phyloP scores from a whole-genome alignment of 1,140 invertebrate species.

The Maniola jurtina region DNA sequence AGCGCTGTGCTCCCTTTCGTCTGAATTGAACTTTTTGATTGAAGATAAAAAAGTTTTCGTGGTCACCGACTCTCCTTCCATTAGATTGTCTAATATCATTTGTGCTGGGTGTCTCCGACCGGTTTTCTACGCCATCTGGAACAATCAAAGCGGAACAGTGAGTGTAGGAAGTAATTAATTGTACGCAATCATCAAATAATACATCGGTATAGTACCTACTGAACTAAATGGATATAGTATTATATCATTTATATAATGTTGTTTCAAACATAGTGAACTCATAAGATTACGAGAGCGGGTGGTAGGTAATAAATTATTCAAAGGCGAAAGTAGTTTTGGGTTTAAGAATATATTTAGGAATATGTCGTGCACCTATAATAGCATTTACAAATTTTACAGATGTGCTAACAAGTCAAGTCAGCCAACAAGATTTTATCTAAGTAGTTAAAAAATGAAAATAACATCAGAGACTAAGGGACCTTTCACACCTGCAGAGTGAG shows the following conservation, averaged over 20 bases:
- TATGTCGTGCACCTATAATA: background rate
- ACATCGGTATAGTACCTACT: constrained; percentile 7
- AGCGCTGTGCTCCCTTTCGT: constrained; percentile 57
- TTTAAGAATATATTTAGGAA: constrained; percentile 1
- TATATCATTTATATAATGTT: constrained; percentile 20
- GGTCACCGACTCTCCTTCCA: constrained; percentile 63
- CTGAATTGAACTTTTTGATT: constrained; percentile 53
- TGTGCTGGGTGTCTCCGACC: constrained; percentile 54
- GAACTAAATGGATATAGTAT: constrained; percentile 24
- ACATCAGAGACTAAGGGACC: no score
- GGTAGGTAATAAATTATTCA: constrained; percentile 24
- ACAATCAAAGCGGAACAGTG: constrained; percentile 46
- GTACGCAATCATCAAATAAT: constrained; percentile 23
- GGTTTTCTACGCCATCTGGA: constrained; percentile 73
- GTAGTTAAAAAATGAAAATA: no score
- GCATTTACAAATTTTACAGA: background rate
- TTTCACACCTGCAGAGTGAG: no score
- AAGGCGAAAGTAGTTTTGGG: constrained; percentile 26
- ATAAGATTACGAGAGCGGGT: constrained; percentile 11
- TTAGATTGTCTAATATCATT: constrained; percentile 64
- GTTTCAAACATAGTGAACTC: constrained; percentile 24
- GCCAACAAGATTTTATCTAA: no score
- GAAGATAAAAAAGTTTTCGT: constrained; percentile 59
- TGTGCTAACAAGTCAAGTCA: no score
- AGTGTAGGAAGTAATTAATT: constrained; percentile 32